phyloP scores from a whole-genome alignment of 2,113 vertebrate genomes.

The Phoenicopterus ruber region DNA sequence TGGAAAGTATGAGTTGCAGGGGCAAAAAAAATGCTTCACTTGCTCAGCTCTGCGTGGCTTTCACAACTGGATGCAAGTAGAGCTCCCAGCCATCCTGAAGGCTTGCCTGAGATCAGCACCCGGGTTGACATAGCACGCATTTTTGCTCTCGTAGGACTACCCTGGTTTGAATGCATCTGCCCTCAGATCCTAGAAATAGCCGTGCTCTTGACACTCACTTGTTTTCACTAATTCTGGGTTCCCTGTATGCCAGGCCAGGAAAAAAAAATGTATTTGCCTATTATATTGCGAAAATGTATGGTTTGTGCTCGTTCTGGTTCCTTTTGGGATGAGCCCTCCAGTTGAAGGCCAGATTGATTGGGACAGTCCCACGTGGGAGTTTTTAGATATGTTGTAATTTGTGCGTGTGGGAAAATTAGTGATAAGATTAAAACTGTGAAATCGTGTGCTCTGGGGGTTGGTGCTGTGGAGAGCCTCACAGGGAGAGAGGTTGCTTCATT shows the following conservation, averaged over 20 bases:
- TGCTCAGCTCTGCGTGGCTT: neutral
- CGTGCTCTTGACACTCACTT: rapidly evolving
- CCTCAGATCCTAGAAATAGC: neutral
- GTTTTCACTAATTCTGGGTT: neutral
- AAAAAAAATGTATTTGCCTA: neutral
- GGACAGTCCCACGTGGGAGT: neutral
- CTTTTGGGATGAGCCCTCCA: neutral
- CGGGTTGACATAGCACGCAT: neutral
- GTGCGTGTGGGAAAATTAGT: neutral
- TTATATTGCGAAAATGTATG: neutral
- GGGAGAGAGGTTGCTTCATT: neutral
- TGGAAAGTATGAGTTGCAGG: neutral
- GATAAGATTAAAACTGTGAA: neutral
- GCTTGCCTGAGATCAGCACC: neutral
- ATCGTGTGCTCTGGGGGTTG: neutral
- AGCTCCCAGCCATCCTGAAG: neutral
- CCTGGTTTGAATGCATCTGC: neutral
- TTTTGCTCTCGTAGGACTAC: neutral
- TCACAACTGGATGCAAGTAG: neutral
- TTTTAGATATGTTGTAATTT: neutral
- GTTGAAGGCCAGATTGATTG: neutral
- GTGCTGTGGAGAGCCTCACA: neutral
- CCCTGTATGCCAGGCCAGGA: neutral
- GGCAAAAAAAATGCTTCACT: neutral
- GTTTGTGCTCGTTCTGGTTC: neutral